Conservation (phyloP, 1,140 invertebrate genomes). For the Theocolax elegans region DNA sequence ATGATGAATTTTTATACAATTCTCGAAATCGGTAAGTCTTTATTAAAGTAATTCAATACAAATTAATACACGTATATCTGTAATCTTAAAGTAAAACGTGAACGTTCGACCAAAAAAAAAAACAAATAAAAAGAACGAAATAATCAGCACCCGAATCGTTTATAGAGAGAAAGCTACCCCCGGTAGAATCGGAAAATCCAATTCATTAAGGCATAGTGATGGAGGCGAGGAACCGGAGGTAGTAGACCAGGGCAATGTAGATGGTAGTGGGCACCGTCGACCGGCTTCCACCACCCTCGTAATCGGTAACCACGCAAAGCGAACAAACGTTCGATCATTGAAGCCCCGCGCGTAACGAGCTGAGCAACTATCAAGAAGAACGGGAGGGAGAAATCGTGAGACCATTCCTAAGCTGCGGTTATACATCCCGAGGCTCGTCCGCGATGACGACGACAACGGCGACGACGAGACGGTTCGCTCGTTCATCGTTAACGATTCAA, state of each 20-base stretch:
- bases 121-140: too few relatives aligned
- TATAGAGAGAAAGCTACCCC: too few relatives aligned
- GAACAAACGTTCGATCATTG: slow-evolving; percentile 2
- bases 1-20: too few relatives aligned
- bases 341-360: background rate
- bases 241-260: background rate
- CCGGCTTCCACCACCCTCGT: background rate
- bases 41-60: too few relatives aligned
- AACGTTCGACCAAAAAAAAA: too few relatives aligned
- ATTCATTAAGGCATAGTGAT: background rate
- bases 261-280: background rate
- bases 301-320: background rate
- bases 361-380: background rate
- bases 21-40: too few relatives aligned
- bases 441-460: too few relatives aligned
- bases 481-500: background rate
- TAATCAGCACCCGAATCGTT: too few relatives aligned
- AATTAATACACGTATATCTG: too few relatives aligned
- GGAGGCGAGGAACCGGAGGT: background rate
- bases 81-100: too few relatives aligned
- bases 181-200: too few relatives aligned
- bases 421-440: background rate
- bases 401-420: background rate
- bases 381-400: background rate
- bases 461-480: background rate